These are phyloP conservation scores for Lacerta agilis DNA, from an alignment of 2,797 vertebrate genomes.

Conservation along the genomic window DNA sequence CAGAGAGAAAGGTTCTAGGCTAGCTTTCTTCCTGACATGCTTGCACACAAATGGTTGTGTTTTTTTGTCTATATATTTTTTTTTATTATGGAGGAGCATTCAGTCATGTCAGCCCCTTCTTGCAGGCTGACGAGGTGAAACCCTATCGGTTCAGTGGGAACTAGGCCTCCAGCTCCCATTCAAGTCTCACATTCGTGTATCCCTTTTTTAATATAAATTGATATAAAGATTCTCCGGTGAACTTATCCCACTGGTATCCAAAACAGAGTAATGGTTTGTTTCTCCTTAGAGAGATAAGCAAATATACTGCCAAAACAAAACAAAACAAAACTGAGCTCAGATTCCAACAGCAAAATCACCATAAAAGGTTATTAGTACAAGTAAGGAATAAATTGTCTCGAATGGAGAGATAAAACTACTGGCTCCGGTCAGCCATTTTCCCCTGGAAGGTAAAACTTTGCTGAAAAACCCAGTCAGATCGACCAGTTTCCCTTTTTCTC, in stretches of 20 bases:
- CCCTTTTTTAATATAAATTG: not conserved
- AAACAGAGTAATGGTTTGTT: constrained; percentile 2
- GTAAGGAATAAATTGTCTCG: constrained; percentile 7
- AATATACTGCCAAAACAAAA: not conserved
- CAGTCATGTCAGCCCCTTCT: not conserved
- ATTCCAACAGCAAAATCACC: constrained; percentile 44
- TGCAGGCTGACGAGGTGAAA: not conserved
- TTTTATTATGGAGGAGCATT: not conserved
- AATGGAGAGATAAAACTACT: constrained; percentile 41
- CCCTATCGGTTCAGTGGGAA: not conserved
- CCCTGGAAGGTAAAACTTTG: not conserved
- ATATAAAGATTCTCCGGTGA: not conserved
- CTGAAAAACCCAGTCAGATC: not conserved
- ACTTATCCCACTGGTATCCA: not conserved
- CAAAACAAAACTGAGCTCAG: not conserved
- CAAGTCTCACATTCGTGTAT: not conserved
- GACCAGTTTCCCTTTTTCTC: not conserved
- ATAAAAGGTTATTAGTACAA: constrained; percentile 47
- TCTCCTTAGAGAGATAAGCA: constrained; percentile 16
- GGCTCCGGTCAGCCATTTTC: constrained; percentile 31
- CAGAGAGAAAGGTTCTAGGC: not conserved
- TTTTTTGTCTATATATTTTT: not conserved
- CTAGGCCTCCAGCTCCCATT: not conserved
- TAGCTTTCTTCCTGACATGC: not conserved
- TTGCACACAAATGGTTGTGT: not conserved